These are phyloP conservation scores for Eubasilissa splendida DNA, from an alignment of 2,888 invertebrate species.

Conservation along the genomic window DNA sequence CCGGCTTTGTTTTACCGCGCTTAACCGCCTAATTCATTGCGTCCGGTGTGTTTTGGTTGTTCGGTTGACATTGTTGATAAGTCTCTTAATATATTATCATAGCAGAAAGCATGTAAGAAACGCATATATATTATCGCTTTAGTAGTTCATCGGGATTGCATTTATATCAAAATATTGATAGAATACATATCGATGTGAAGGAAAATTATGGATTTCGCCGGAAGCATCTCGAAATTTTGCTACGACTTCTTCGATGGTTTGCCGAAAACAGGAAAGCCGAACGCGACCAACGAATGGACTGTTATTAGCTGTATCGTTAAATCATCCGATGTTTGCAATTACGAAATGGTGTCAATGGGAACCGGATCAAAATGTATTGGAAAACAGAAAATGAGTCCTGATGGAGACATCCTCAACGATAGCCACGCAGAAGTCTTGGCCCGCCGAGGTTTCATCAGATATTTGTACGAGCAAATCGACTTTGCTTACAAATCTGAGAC, in stretches of 20 bases:
- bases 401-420: constrained; percentile 86
- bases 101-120: too few species aligned
- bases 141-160: too few species aligned
- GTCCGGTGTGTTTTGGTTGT: too few species aligned
- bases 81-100: too few species aligned
- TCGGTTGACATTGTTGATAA: too few species aligned
- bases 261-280: constrained; percentile 88
- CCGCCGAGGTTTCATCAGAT: constrained; percentile 86
- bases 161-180: too few species aligned
- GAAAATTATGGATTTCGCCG: constrained; percentile 61
- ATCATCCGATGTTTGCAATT: constrained; percentile 62
- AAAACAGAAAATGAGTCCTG: constrained; percentile 74
- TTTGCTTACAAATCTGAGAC: constrained; percentile 62
- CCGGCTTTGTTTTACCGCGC: too few species aligned
- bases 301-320: constrained; percentile 82
- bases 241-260: constrained; percentile 75
- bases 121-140: too few species aligned
- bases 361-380: constrained; percentile 96
- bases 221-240: constrained; percentile 74
- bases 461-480: constrained; percentile 78
- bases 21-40: too few species aligned
- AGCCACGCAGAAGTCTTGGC: constrained; percentile 94
- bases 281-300: constrained; percentile 83
- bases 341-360: constrained; percentile 84
- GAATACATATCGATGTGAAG: too few species aligned